Evolutionary conservation across 92 coral and sea anemone species (phyloP).

Genomic region (Palythoa heliodiscus): DNA sequence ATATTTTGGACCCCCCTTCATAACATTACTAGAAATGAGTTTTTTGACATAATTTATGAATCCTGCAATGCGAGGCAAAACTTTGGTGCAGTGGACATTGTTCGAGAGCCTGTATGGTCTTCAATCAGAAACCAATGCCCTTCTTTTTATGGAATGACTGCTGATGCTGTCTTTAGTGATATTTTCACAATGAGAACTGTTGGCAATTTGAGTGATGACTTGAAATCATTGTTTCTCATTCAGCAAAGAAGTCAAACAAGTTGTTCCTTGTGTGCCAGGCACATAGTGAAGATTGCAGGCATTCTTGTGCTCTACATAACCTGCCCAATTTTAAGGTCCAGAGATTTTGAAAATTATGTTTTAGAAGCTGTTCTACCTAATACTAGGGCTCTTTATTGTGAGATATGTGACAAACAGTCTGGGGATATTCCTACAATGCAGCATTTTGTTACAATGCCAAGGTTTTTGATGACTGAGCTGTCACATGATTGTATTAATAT

Average conservation of each 20-base stretch:
- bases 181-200: constrained; percentile 27
- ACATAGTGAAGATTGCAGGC: constrained; percentile 40
- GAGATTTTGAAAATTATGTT: not conserved
- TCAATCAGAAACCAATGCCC: constrained; percentile 14
- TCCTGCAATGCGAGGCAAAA: constrained; percentile 27
- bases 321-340: not conserved
- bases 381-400: not conserved
- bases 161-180: constrained; percentile 23
- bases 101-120: constrained; percentile 28
- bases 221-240: constrained; percentile 49
- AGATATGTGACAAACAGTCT: not conserved
- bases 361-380: not conserved
- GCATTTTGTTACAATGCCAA: constrained; percentile 10
- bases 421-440: not conserved
- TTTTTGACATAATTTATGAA: constrained; percentile 34
- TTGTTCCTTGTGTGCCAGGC: constrained; percentile 40
- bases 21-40: constrained; percentile 22
- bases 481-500: not conserved
- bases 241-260: constrained; percentile 48
- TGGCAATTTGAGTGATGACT: constrained; percentile 34
- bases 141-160: constrained; percentile 25
- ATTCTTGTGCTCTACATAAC: constrained; percentile 27
- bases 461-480: not conserved
- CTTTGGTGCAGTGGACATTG: constrained; percentile 16
- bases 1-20: constrained; percentile 17